Conservation (phyloP, 2,113 vertebrate species). For the Tupaia tana region DNA sequence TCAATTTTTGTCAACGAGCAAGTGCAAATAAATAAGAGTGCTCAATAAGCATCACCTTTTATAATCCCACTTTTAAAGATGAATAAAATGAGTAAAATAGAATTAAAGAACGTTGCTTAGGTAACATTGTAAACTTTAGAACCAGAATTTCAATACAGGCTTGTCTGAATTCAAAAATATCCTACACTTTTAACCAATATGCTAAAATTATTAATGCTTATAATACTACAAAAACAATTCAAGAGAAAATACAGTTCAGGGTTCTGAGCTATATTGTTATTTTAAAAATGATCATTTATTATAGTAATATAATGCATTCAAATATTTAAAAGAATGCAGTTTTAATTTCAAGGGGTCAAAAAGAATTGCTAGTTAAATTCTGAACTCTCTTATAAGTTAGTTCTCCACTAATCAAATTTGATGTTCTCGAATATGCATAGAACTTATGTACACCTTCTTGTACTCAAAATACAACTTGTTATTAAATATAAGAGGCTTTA, state of each 20-base stretch:
- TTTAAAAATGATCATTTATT: neutral
- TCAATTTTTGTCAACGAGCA: neutral
- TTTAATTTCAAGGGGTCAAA: neutral
- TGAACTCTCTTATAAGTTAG: neutral
- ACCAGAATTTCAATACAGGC: neutral
- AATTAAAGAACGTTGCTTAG: neutral
- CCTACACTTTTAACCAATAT: neutral
- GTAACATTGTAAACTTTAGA: neutral
- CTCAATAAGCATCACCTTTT: neutral
- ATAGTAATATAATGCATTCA: neutral
- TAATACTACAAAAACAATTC: neutral
- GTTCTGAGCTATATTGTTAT: neutral
- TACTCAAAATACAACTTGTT: neutral
- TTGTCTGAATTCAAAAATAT: neutral
- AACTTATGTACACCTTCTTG: neutral
- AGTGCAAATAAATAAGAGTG: neutral
- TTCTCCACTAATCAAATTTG: neutral
- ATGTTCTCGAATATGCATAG: neutral
- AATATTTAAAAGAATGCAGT: neutral
- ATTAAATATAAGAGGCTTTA: neutral
- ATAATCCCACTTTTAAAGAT: neutral
- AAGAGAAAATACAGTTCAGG: neutral
- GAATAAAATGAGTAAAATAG: neutral
- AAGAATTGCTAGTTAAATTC: neutral
- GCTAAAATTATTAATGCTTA: neutral